Evolutionary conservation across 1,140 invertebrate genomes (phyloP).

Genomic region (Araneus ventricosus): DNA sequence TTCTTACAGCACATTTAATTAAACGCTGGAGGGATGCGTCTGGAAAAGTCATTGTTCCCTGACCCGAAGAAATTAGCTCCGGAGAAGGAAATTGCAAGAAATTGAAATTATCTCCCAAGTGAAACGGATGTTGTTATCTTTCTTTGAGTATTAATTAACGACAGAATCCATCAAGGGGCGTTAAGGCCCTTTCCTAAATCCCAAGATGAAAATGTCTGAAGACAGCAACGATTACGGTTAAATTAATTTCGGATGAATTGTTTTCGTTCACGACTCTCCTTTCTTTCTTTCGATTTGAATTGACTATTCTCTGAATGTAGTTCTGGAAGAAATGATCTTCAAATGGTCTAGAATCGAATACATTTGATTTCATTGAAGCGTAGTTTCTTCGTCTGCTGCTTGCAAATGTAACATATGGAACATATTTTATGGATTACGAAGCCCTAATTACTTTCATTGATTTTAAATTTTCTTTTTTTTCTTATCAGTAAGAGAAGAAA

Average conservation of each 20-base stretch:
- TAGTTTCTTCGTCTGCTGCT: neutral
- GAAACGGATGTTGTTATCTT: neutral
- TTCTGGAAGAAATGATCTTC: neutral
- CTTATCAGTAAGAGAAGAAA: no score
- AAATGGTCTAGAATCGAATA: neutral
- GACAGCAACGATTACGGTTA: neutral
- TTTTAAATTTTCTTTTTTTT: no score
- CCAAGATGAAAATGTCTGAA: neutral
- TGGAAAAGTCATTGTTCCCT: neutral
- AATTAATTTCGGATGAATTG: neutral
- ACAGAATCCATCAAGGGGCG: neutral
- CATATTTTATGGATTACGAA: no score
- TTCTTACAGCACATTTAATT: neutral
- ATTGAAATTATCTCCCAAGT: neutral
- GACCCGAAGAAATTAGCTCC: neutral
- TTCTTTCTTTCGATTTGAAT: neutral
- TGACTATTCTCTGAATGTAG: neutral
- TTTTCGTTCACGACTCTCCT: neutral
- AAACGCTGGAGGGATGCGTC: neutral
- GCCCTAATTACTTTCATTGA: no score
- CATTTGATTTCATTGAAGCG: neutral
- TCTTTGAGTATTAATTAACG: neutral
- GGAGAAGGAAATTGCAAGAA: neutral
- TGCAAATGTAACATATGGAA: no score
- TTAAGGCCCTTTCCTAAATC: neutral